phyloP scores from a whole-genome alignment of 2,888 invertebrate genomes.

The Drosophila longiperda region DNA sequence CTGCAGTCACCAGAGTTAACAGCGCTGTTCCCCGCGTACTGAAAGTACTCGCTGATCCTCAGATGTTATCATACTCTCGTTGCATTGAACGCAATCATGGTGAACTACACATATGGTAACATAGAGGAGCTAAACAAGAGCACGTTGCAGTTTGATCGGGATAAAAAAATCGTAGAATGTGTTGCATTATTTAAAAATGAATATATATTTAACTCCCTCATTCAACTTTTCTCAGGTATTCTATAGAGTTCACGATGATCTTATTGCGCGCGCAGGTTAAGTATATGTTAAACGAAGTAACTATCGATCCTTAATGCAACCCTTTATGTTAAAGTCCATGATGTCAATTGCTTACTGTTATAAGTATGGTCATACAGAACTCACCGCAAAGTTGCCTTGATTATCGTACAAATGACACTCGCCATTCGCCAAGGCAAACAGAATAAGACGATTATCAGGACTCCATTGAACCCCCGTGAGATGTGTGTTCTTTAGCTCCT shows the following conservation, averaged over 20 bases:
- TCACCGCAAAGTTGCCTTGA: conserved; percentile 92
- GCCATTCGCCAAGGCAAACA: conserved; percentile 95
- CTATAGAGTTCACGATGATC: not conserved
- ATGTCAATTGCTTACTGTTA: not conserved
- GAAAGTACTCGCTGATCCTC: not conserved
- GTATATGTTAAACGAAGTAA: not conserved
- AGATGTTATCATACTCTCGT: not conserved
- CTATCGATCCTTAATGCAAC: not conserved
- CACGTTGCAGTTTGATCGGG: not conserved
- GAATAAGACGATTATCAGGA: conserved; percentile 94
- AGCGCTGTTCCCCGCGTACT: not conserved
- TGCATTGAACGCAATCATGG: not conserved
- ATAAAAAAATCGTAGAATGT: not conserved
- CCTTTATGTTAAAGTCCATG: not conserved
- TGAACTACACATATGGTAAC: not conserved
- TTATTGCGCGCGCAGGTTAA: not conserved
- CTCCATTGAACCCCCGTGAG: conserved; percentile 97
- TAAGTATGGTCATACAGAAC: conserved; percentile 47
- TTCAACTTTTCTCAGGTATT: not conserved
- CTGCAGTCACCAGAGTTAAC: not conserved
- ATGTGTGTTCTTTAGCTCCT: conserved; percentile 95
- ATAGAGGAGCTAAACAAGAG: not conserved
- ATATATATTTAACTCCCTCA: not conserved
- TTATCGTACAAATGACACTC: conserved; percentile 98
- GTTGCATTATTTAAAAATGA: not conserved